Evolutionary conservation across 2,888 invertebrate species (phyloP).

Genomic region (Archaeoteleia sp.): DNA sequence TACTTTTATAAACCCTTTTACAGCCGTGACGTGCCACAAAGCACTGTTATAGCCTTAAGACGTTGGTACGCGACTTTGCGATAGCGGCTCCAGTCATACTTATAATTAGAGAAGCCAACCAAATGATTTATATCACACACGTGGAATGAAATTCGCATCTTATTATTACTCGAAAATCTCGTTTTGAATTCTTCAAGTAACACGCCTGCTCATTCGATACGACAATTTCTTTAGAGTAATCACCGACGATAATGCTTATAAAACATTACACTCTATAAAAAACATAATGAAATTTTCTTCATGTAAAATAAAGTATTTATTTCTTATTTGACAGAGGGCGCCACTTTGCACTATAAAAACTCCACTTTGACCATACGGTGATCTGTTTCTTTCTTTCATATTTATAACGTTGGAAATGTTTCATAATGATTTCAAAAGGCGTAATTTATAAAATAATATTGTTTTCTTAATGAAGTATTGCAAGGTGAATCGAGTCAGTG

Average conservation of each 20-base stretch:
- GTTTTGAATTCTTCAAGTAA: conserved; percentile 40
- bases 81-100: conserved; percentile 68
- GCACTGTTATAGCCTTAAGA: conserved; percentile 58
- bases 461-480: background rate
- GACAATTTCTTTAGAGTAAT: conserved; percentile 40
- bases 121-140: conserved; percentile 69
- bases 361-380: too few relatives aligned
- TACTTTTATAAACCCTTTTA: conserved; percentile 40
- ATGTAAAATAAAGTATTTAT: too few relatives aligned
- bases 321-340: too few relatives aligned
- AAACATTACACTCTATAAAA: too few relatives aligned
- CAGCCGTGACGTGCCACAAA: conserved; percentile 46
- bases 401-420: background rate
- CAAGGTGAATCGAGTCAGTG: background rate
- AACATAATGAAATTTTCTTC: too few relatives aligned
- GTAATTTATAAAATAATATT: too few relatives aligned
- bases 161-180: conserved; percentile 46
- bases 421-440: too few relatives aligned
- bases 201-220: conserved; percentile 50
- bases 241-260: too few relatives aligned
- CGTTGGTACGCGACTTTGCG: conserved; percentile 64
- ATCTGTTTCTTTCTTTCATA: too few relatives aligned
- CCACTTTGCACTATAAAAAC: too few relatives aligned
- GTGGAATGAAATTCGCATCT: conserved; percentile 60
- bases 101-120: conserved; percentile 70